phyloP scores from a whole-genome alignment of 2,797 vertebrate species.

The Sardinella longiceps region DNA sequence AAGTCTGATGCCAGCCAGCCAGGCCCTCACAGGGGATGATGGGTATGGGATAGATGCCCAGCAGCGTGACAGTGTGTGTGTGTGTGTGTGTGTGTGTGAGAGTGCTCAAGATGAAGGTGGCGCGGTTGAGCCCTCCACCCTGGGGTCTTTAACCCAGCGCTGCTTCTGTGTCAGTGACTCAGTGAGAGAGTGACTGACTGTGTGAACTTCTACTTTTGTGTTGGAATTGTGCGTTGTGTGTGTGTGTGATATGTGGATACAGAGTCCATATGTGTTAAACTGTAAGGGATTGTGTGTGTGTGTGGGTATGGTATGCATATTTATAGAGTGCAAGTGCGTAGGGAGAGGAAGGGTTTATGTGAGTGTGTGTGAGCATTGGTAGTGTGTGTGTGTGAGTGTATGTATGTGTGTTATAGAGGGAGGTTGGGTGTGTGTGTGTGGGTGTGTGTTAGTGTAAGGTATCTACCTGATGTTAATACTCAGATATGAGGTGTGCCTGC shows the following conservation, averaged over 20 bases:
- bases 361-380: neutral
- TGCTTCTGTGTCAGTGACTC: neutral
- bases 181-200: neutral
- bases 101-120: neutral
- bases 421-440: neutral
- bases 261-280: no score
- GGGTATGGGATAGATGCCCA: neutral
- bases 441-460: conserved; percentile 15
- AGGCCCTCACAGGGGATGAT: neutral
- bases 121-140: neutral
- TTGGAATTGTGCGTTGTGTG: conserved; percentile 14
- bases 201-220: neutral
- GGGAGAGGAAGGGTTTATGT: neutral
- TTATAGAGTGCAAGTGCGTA: neutral
- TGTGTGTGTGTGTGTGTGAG: no score
- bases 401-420: no score
- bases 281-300: neutral
- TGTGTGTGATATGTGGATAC: neutral
- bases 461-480: conserved; percentile 12
- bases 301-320: no score
- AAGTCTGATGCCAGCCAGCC: neutral
- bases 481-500: neutral
- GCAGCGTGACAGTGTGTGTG: neutral
- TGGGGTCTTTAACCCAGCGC: neutral
- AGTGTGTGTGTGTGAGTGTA: neutral